phyloP scores from a whole-genome alignment of 1,140 invertebrate genomes.

The Acyrthosiphon pisum region DNA sequence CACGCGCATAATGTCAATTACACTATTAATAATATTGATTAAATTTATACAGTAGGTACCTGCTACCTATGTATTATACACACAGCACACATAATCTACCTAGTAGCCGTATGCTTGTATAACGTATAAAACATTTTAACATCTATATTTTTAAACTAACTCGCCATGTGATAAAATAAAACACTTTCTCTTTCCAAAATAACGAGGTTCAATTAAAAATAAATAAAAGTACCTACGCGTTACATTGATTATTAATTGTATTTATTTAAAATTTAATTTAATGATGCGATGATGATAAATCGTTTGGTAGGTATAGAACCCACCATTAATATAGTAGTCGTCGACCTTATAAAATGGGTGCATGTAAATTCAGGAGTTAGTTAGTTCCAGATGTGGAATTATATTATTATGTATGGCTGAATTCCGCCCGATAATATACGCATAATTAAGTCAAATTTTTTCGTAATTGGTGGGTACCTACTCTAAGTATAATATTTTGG shows the following conservation, averaged over 20 bases:
- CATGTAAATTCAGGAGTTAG: background rate
- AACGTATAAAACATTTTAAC: background rate
- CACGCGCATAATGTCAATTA: constrained; percentile 24
- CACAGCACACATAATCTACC: background rate
- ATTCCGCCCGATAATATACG: too few species aligned
- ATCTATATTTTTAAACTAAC: background rate
- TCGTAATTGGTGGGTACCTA: background rate
- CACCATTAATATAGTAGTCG: background rate
- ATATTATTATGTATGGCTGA: too few species aligned
- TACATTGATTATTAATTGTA: background rate
- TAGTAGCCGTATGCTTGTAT: background rate
- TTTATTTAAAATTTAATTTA: background rate
- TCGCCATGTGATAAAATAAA: background rate
- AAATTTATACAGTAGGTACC: background rate
- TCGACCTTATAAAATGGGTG: background rate
- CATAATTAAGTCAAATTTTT: background rate
- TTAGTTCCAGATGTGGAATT: background rate
- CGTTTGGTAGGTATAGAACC: background rate
- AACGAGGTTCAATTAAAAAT: background rate
- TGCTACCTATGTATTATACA: background rate
- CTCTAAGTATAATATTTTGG: too few species aligned
- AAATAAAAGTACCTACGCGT: background rate
- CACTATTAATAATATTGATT: constrained; percentile 47
- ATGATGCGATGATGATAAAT: background rate
- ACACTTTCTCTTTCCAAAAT: background rate